phyloP scores from a whole-genome alignment of 2,888 invertebrate genomes.

The Megalurothrips usitatus region DNA sequence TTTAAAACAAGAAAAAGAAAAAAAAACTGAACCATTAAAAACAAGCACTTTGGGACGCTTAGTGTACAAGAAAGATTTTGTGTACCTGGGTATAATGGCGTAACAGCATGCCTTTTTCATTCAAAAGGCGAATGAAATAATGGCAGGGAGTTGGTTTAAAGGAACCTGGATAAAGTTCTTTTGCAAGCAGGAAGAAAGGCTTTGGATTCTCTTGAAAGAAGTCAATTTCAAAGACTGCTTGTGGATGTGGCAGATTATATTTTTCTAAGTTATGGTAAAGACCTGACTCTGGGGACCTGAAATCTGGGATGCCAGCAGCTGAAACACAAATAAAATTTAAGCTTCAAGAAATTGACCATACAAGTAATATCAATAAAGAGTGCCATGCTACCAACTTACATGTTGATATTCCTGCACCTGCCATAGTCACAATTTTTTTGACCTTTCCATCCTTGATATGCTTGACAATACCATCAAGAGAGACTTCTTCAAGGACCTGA shows the following conservation, averaged over 20 bases:
- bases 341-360: constrained; percentile 40
- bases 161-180: constrained; percentile 79
- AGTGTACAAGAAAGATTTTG: constrained; percentile 43
- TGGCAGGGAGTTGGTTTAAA: constrained; percentile 87
- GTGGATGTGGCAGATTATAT: constrained; percentile 85
- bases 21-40: constrained; percentile 28
- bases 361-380: constrained; percentile 33
- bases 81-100: constrained; percentile 39
- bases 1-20: constrained; percentile 50
- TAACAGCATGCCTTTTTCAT: constrained; percentile 62
- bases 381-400: constrained; percentile 56
- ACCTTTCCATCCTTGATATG: constrained; percentile 73
- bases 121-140: constrained; percentile 80
- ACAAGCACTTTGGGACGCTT: neutral
- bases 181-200: constrained; percentile 88
- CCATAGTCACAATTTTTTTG: constrained; percentile 85
- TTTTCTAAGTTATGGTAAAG: constrained; percentile 87
- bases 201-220: constrained; percentile 84
- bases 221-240: constrained; percentile 85
- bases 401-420: constrained; percentile 95
- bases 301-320: constrained; percentile 96
- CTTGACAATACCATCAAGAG: constrained; percentile 69
- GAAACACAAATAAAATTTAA: constrained; percentile 41
- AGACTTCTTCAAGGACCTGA: constrained; percentile 63
- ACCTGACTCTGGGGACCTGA: constrained; percentile 87